These are phyloP conservation scores for Dicrurus megarhynchus DNA, from an alignment of 2,113 vertebrate species.

Conservation along the genomic window DNA sequence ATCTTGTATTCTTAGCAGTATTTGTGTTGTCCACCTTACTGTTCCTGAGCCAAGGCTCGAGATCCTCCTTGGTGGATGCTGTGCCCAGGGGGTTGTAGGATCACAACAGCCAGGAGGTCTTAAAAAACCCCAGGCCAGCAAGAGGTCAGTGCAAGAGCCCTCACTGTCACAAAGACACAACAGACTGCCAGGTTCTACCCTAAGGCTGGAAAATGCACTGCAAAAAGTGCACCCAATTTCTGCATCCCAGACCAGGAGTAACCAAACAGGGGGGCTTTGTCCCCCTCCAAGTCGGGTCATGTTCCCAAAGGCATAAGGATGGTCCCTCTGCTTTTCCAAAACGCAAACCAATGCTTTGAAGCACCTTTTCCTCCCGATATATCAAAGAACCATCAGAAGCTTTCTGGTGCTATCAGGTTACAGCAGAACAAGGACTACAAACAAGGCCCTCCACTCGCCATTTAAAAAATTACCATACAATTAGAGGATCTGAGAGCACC, in stretches of 20 bases:
- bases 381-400: neutral
- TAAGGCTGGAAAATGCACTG: neutral
- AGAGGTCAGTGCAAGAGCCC: neutral
- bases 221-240: neutral
- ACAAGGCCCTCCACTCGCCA: neutral
- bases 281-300: neutral
- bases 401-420: neutral
- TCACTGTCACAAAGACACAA: neutral
- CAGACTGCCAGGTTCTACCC: neutral
- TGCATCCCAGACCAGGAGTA: neutral
- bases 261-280: neutral
- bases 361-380: neutral
- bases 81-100: rapidly evolving
- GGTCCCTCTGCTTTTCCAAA: neutral
- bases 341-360: neutral
- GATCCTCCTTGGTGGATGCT: neutral
- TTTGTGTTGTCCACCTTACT: neutral
- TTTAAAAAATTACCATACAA: conserved; percentile 41
- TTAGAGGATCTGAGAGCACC: neutral
- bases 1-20: neutral
- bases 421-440: conserved; percentile 25
- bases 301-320: neutral
- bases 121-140: neutral
- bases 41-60: rapidly evolving
- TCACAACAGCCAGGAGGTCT: neutral